Percentiles rank a stretch among this genome's conserved stretches.
Evolutionary conservation across 2,888 invertebrate species (phyloP).

Genomic region (Lycocerus yunnanus): DNA sequence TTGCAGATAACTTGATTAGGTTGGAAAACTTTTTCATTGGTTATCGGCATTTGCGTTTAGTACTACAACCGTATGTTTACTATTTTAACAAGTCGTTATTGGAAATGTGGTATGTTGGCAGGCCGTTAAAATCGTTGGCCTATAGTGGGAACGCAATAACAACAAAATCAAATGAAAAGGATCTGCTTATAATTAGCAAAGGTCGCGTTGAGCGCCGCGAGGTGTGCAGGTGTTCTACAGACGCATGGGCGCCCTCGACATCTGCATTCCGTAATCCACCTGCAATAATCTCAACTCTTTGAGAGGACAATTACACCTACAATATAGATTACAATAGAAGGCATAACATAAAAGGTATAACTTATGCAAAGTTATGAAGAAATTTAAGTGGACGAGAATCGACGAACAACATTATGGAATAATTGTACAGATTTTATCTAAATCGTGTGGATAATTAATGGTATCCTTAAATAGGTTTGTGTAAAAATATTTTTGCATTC

Average conservation of each 20-base stretch:
- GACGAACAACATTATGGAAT: not conserved
- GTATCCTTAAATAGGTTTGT: not conserved
- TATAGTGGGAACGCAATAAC: constrained; percentile 26
- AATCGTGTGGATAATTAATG: not conserved
- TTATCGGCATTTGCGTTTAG: not conserved
- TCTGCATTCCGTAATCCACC: constrained; percentile 49
- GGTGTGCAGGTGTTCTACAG: constrained; percentile 54
- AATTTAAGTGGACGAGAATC: not conserved
- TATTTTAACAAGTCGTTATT: constrained; percentile 28
- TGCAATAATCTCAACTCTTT: constrained; percentile 29
- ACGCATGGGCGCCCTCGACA: constrained; percentile 50
- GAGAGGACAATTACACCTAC: constrained; percentile 30
- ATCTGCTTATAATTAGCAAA: constrained; percentile 53
- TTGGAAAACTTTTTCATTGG: not conserved
- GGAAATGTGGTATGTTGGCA: constrained; percentile 22
- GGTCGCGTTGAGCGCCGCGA: constrained; percentile 53
- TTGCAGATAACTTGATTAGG: not conserved
- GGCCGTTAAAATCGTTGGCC: constrained; percentile 19
- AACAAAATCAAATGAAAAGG: constrained; percentile 42
- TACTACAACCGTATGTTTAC: constrained; percentile 1
- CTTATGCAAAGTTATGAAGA: not conserved
- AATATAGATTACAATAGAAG: constrained; percentile 7
- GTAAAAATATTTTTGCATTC: not conserved
- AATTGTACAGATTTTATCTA: not conserved
- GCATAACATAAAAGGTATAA: not conserved